Base-by-base conservation (phyloP, 2,797 vertebrate genomes). In the Amphiprion clarkii region DNA sequence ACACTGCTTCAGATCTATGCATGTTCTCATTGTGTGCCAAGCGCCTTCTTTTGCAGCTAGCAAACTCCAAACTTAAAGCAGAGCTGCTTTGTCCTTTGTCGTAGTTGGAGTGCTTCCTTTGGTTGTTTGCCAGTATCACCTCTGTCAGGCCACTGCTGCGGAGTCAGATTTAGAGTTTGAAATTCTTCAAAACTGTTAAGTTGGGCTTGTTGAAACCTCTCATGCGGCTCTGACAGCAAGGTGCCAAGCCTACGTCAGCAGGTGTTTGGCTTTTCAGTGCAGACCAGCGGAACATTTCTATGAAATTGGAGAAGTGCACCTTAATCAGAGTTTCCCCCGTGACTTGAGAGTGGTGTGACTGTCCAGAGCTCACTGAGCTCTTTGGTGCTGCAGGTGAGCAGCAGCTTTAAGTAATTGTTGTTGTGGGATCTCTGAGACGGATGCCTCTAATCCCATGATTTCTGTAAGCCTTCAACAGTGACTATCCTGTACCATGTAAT, bases 351-450 rank as follows among this genome's bases (percentile, higher is more conserved):
- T 48, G 72, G 57, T 40, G 40, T 58, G 42, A 60, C 71, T 65
- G 76, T 81, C 77, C 29, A 10, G 27, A 67, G 79, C 78, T 78
- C 70, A 44, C 79, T 74, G 67, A 53, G 76, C 68, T 76, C 54
- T 53, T 66, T 1, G 55, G 51, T 59, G 81, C 85, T 73, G 55
- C 66, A 75, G 83, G 84, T 81, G 72, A 86, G 71, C 76, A 55
- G 76, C 48, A 39, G 83, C 76, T 84, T 78, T 77, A 73, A 82
- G 88, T 91, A 89, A 89, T 88, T 90, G 89, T 89, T 87, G 83
- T 88, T 83, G 78, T 51, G 56, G 87, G 79, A 86, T 75, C 85
- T 59, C 55, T 68, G 82, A 82, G 84, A 84, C 16, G 54, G 84
- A 83, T 59, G 73, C 57, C 71, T 88, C 78, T 89, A 89, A 93